These are phyloP conservation scores for Lepidochitona cinerea DNA, from an alignment of 2,888 invertebrate genomes.

Conservation along the genomic window DNA sequence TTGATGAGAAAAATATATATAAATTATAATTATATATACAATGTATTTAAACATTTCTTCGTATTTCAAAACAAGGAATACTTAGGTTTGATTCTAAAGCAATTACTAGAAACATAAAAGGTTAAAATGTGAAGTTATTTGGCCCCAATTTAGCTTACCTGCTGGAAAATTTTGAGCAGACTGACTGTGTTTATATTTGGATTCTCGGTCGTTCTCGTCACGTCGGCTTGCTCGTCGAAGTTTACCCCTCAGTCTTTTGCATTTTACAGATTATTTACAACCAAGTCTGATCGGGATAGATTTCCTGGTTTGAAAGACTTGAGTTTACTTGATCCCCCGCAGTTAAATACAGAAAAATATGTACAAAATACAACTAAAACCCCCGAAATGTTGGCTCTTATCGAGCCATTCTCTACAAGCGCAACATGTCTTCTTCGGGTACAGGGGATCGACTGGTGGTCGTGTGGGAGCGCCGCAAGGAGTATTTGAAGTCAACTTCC, in stretches of 20 bases:
- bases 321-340: slow-evolving; percentile 27
- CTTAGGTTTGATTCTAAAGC: too few species aligned
- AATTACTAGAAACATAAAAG: background rate
- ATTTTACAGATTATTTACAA: background rate
- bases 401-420: slow-evolving; percentile 56
- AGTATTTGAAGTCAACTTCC: background rate
- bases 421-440: slow-evolving; percentile 50
- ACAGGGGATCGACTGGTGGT: slow-evolving; percentile 57
- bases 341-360: slow-evolving; percentile 20
- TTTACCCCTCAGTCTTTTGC: background rate
- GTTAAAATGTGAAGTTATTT: too few species aligned
- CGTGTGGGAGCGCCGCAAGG: slow-evolving; percentile 38
- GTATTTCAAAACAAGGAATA: too few species aligned
- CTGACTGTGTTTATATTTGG: background rate
- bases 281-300: background rate
- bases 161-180: slow-evolving; percentile 2
- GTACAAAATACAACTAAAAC: slow-evolving; percentile 29
- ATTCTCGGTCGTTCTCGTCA: background rate
- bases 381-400: slow-evolving; percentile 58
- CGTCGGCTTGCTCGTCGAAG: background rate
- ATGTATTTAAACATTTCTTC: too few species aligned
- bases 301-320: slow-evolving; percentile 6
- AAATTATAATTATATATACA: too few species aligned
- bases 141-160: slow-evolving; percentile 1
- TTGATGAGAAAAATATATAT: too few species aligned